phyloP scores from a whole-genome alignment of 2,113 vertebrate genomes.

The Mastomys coucha region DNA sequence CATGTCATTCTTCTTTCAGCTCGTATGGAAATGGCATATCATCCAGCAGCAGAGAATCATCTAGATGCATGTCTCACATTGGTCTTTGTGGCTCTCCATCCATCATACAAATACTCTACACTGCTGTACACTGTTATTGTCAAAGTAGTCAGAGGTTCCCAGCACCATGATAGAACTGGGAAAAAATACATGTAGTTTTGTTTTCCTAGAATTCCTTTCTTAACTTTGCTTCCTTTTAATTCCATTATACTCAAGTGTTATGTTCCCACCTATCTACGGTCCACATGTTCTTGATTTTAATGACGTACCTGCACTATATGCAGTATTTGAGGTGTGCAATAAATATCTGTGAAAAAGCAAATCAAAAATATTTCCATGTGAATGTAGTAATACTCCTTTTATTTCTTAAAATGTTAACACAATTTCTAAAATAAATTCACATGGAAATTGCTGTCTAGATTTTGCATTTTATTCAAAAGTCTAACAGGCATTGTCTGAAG shows the following conservation, averaged over 20 bases:
- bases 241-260: neutral
- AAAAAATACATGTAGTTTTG: neutral
- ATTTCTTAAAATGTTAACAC: neutral
- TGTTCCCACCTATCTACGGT: accelerated
- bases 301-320: too few species aligned
- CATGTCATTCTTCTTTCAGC: neutral
- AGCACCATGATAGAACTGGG: accelerated
- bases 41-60: neutral
- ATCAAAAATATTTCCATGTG: neutral
- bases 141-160: neutral
- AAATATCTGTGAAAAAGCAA: neutral
- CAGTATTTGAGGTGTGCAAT: neutral
- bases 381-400: neutral
- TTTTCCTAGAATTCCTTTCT: neutral
- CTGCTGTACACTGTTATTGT: too few species aligned
- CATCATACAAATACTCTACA: neutral
- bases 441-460: constrained; percentile 15
- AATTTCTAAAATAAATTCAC: constrained; percentile 32
- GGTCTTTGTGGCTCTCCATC: accelerated
- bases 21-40: neutral
- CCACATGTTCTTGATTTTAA: neutral
- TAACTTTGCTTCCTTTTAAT: neutral
- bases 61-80: neutral
- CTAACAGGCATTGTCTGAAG: neutral
- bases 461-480: constrained; percentile 30